Evolutionary conservation across 2,888 invertebrate species (phyloP), one percentile per base, ranked within the genome.

Genomic region (Piscicola geometra): DNA sequence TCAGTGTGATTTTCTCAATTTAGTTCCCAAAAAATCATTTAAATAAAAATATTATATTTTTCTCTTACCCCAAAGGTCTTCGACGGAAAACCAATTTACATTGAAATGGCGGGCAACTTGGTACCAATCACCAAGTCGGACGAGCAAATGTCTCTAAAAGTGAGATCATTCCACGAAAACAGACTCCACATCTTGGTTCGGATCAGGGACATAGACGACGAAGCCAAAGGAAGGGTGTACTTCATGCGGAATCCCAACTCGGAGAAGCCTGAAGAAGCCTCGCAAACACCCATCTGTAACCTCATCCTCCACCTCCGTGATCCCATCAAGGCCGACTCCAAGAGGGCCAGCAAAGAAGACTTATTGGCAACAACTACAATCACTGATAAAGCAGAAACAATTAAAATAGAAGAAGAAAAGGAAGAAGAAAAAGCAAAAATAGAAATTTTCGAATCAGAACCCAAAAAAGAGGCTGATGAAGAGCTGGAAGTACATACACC

Each of bases 181-280:
- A 89, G 99, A 52, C 89, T 99, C 73, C 96, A 97, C 0, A 97
- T 98, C 87, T 92, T 93, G 18, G 93, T 95, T 0, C 90, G 95
- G 85, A 91, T 98, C 76, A 93, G 94, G 85, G 94, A 97, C 83
- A 76, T 80, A 71, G 83, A 85, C 77, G 84, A 93, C 78, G 94
- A 96, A 82, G 92, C 94, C 75, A 91, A 93, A 67, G 96, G 95
- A 77, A 88, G 97, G 75, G 92, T 97, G 81, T 92, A 94, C 84
- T 97, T 99, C 86, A 97, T 98, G 97, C 90, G 92, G 83, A 97
- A 98, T 84, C 92, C 94, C 0, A 94, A 94, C 87, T 91, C 92
- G 1, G 90, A 82, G 1, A 81, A 84, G 78, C 92, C 92, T 79
- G 93, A 93, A 83, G 91, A 92, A n/a, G 91, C 93, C 18, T 94